A percentile compares a stretch with the other conserved stretches of the same genome.
phyloP scores from a whole-genome alignment of 2,888 invertebrate genomes.

The Taphrorychus bicolor region DNA sequence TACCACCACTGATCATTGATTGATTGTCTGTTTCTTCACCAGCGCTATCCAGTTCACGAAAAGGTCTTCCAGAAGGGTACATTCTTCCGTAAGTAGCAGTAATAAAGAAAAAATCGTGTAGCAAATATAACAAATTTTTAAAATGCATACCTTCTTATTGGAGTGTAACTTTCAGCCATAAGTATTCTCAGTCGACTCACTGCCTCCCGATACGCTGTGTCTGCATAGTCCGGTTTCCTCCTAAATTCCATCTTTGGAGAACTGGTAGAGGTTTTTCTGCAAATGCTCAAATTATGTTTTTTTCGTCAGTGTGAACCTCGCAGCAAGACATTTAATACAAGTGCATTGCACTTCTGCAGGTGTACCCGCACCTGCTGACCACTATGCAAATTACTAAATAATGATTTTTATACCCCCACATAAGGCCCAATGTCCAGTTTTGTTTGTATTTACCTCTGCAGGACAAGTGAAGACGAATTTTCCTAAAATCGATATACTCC shows the following conservation, averaged over 20 bases:
- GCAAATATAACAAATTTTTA: constrained; percentile 19
- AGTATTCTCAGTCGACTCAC: constrained; percentile 80
- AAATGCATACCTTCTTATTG: constrained; percentile 44
- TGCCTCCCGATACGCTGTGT: constrained; percentile 84
- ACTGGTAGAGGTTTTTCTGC: not conserved
- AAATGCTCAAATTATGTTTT: too few relatives aligned
- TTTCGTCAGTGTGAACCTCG: too few relatives aligned
- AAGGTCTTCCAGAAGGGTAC: constrained; percentile 45
- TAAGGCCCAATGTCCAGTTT: constrained; percentile 32
- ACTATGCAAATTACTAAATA: not conserved
- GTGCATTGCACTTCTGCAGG: not conserved
- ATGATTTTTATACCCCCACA: not conserved
- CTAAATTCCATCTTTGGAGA: constrained; percentile 62
- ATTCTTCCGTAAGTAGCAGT: constrained; percentile 1
- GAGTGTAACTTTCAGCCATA: constrained; percentile 76
- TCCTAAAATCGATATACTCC: not conserved
- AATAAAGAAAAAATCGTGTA: too few relatives aligned
- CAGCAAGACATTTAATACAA: not conserved
- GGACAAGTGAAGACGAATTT: not conserved
- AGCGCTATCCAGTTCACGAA: constrained; percentile 62
- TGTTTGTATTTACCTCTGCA: constrained; percentile 32
- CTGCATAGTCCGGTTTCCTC: constrained; percentile 79
- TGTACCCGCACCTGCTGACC: not conserved
- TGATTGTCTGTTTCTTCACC: constrained; percentile 68
- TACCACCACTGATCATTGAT: constrained; percentile 59